Percentiles rank a stretch among this genome's conserved stretches.
phyloP scores from a whole-genome alignment of 2,113 vertebrate genomes.

The Datnioides undecimradiatus region DNA sequence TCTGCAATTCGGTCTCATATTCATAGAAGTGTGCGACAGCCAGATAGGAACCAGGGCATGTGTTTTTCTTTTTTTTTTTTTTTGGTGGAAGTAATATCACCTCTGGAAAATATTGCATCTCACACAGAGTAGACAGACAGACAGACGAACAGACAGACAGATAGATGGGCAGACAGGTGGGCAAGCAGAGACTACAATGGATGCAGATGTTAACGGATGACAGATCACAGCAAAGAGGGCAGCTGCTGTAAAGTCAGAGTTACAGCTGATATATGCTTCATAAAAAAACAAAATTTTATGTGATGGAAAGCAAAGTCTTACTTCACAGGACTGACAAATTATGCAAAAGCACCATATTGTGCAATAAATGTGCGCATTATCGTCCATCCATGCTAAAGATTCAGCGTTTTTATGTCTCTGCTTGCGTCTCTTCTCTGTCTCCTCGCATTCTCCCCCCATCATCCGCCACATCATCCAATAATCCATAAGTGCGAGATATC shows the following conservation, averaged over 20 bases:
- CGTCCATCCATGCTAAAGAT: neutral
- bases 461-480: slow-evolving; percentile 33
- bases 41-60: slow-evolving; percentile 18
- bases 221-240: slow-evolving; percentile 10
- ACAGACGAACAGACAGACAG: neutral
- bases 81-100: slow-evolving; percentile 48
- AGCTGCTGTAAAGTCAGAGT: neutral
- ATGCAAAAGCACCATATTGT: neutral
- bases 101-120: slow-evolving; percentile 38
- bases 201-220: slow-evolving; percentile 23
- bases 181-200: slow-evolving; percentile 14
- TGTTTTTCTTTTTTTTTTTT: slow-evolving; percentile 31
- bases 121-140: neutral
- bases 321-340: neutral
- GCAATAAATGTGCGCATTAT: neutral
- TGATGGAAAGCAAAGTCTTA: slow-evolving; percentile 12
- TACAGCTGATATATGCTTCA: neutral
- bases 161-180: neutral
- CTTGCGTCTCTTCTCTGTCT: slow-evolving; percentile 10
- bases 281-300: too few species aligned
- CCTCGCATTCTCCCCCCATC: slow-evolving; percentile 2
- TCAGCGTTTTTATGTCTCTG: neutral
- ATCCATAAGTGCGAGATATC: slow-evolving; percentile 53
- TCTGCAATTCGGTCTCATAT: slow-evolving; percentile 30
- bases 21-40: slow-evolving; percentile 37